Percentiles rank a stretch among this genome's conserved stretches.
phyloP scores from a whole-genome alignment of 2,797 vertebrate genomes.

The Takifugu rubripes region DNA sequence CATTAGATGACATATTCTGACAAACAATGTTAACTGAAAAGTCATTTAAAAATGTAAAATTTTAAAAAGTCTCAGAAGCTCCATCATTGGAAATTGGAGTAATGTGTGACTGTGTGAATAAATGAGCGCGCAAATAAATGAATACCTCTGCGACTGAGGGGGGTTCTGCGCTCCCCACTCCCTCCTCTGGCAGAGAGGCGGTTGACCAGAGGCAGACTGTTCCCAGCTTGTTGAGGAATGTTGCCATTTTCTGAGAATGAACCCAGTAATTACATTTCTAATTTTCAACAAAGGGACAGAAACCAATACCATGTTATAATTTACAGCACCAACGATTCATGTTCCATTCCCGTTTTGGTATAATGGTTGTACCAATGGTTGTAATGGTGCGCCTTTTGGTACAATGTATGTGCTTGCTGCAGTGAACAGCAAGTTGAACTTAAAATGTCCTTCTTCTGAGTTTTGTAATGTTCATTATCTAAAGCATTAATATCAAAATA shows the following conservation, averaged over 20 bases:
- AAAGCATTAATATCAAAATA: too few relatives aligned
- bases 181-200: slow-evolving; percentile 35
- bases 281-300: too few relatives aligned
- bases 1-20: background rate
- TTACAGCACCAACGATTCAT: too few relatives aligned
- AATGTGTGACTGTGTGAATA: background rate
- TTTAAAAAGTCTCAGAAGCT: background rate
- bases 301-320: too few relatives aligned
- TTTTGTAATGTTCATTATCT: too few relatives aligned
- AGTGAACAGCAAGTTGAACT: too few relatives aligned
- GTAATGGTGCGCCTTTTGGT: too few relatives aligned
- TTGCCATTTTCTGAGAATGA: slow-evolving; percentile 48
- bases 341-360: too few relatives aligned
- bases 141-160: slow-evolving; percentile 61
- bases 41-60: background rate
- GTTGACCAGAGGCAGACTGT: slow-evolving; percentile 42
- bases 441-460: too few relatives aligned
- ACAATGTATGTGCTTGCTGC: too few relatives aligned
- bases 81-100: background rate
- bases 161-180: slow-evolving; percentile 36
- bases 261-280: background rate
- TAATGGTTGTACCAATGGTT: too few relatives aligned
- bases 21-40: too few relatives aligned
- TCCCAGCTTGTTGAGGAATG: slow-evolving; percentile 34
- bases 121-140: background rate